A percentile compares a stretch with the other conserved stretches of the same genome.
These are phyloP conservation scores for Gymnoscopelus microlampas DNA, from an alignment of 2,797 vertebrate genomes.

Conservation along the genomic window DNA sequence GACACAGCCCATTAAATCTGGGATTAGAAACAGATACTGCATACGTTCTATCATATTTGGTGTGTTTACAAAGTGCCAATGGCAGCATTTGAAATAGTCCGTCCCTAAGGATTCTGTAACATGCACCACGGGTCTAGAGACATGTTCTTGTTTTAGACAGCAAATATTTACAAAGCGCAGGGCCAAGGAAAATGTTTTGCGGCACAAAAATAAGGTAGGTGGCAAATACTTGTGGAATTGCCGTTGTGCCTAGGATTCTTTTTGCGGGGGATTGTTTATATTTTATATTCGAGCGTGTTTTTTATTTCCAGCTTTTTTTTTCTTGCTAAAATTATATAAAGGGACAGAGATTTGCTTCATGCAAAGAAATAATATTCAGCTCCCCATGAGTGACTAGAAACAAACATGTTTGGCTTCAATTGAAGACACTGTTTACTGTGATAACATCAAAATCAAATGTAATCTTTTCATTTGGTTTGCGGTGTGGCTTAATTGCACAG, in stretches of 20 bases:
- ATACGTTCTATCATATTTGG: conserved; percentile 10
- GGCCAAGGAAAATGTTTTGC: conserved; percentile 77
- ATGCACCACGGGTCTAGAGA: conserved; percentile 62
- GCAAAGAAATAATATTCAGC: conserved; percentile 8
- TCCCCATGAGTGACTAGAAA: not conserved
- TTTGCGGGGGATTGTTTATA: conserved; percentile 55
- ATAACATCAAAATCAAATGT: conserved; percentile 27
- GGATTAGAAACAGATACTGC: conserved; percentile 29
- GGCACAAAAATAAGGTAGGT: conserved; percentile 71
- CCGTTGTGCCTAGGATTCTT: conserved; percentile 48
- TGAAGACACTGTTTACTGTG: not conserved
- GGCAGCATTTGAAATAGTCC: conserved; percentile 33
- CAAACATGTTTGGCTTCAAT: conserved; percentile 3
- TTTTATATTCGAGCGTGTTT: conserved; percentile 30
- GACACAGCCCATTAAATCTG: conserved; percentile 47
- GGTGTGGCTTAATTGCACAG: conserved; percentile 18
- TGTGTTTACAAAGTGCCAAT: conserved; percentile 43
- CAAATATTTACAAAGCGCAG: conserved; percentile 78
- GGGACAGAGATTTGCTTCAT: conserved; percentile 13
- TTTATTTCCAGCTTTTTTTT: conserved; percentile 14
- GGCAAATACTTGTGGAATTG: conserved; percentile 61
- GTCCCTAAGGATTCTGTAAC: conserved; percentile 67
- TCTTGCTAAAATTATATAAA: conserved; percentile 16
- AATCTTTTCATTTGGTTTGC: conserved; percentile 40
- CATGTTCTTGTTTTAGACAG: conserved; percentile 78